Conservation (phyloP, 2,888 invertebrate species). For the Heliconius ismenius region DNA sequence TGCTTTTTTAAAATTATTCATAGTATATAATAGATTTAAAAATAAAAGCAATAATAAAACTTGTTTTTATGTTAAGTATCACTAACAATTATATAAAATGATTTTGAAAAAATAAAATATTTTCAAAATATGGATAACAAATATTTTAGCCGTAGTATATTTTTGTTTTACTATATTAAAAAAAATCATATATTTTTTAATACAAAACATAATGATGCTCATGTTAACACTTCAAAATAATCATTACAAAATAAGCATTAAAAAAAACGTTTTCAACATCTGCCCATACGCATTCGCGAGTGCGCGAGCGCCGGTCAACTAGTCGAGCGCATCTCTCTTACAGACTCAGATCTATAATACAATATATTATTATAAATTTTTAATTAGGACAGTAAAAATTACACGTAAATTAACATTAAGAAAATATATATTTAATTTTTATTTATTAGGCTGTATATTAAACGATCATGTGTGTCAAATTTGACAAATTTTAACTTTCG, state of each 20-base stretch:
- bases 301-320: slow-evolving; percentile 51
- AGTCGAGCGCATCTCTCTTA: slow-evolving; percentile 48
- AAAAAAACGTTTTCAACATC: slow-evolving; percentile 58
- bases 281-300: slow-evolving; percentile 52
- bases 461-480: not conserved
- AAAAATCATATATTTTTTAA: not conserved
- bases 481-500: slow-evolving; percentile 7
- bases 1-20: too few relatives aligned
- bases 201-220: not conserved
- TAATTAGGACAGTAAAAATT: not conserved
- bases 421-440: not conserved
- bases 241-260: slow-evolving; percentile 33
- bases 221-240: not conserved
- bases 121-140: too few relatives aligned
- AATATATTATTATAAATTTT: slow-evolving; percentile 6
- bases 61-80: too few relatives aligned
- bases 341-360: slow-evolving; percentile 44
- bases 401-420: not conserved
- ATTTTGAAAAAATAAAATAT: too few relatives aligned
- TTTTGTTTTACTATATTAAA: too few relatives aligned
- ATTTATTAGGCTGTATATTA: not conserved
- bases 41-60: too few relatives aligned
- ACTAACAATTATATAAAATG: too few relatives aligned
- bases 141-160: too few relatives aligned
- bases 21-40: too few relatives aligned